phyloP scores from a whole-genome alignment of 2,797 vertebrate species.

The Sebastes goodei region DNA sequence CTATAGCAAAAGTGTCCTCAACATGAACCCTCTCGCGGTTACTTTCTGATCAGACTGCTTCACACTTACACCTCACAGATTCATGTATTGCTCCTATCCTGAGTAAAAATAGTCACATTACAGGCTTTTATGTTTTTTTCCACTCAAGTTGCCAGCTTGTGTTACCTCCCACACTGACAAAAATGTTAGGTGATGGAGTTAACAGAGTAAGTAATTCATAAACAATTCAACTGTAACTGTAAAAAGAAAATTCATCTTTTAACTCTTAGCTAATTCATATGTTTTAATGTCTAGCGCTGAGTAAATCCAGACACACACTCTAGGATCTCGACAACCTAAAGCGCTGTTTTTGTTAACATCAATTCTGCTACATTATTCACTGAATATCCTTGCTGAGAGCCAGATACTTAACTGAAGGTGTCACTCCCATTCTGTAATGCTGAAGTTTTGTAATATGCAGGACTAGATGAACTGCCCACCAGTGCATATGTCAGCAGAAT shows the following conservation, averaged over 20 bases:
- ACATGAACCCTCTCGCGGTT: constrained; percentile 16
- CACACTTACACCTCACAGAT: neutral
- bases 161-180: neutral
- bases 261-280: neutral
- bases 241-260: neutral
- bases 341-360: neutral
- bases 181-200: neutral
- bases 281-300: neutral
- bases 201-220: neutral
- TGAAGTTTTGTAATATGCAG: neutral
- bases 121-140: neutral
- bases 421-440: neutral
- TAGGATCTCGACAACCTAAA: neutral
- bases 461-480: neutral
- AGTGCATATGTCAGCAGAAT: neutral
- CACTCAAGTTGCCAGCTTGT: neutral
- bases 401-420: neutral
- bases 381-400: neutral
- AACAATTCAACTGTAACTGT: neutral
- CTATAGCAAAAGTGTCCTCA: constrained; percentile 22
- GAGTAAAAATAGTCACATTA: neutral
- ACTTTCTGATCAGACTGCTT: neutral
- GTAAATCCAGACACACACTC: neutral
- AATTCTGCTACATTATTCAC: neutral
- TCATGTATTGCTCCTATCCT: neutral